These are phyloP conservation scores for Paelopatides confundens DNA, from an alignment of 53 echinoderm and acorn worm species.

Conservation along the genomic window DNA sequence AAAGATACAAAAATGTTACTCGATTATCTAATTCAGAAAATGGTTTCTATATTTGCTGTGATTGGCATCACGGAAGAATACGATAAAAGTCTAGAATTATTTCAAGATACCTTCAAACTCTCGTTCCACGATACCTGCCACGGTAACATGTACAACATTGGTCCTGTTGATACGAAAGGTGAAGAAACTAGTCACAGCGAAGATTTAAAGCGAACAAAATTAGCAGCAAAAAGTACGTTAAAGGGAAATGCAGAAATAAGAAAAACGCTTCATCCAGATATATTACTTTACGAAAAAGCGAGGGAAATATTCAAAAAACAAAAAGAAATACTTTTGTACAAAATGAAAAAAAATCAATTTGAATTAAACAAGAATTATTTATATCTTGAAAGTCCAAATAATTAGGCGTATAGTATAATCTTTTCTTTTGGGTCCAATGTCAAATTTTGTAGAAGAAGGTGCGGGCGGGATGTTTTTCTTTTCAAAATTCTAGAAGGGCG, in stretches of 20 bases:
- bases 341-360: background rate
- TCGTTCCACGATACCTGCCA: background rate
- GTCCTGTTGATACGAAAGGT: background rate
- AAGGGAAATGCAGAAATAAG: background rate
- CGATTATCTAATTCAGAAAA: background rate
- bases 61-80: conserved; percentile 10
- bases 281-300: conserved; percentile 25
- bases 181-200: background rate
- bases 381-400: too few relatives aligned
- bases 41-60: conserved; percentile 14
- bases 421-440: too few relatives aligned
- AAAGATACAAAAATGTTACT: background rate
- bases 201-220: background rate
- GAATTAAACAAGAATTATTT: too few relatives aligned
- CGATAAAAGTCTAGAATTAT: background rate
- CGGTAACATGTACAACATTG: background rate
- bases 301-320: background rate
- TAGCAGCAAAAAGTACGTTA: background rate
- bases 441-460: too few relatives aligned
- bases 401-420: too few relatives aligned
- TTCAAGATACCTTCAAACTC: conserved; percentile 11
- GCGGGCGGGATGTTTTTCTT: too few relatives aligned
- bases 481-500: too few relatives aligned
- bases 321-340: background rate
- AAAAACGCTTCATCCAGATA: background rate